Percentiles rank a stretch among this genome's conserved stretches.
Evolutionary conservation across 2,797 vertebrate genomes (phyloP).

Genomic region (Tapirus indicus): DNA sequence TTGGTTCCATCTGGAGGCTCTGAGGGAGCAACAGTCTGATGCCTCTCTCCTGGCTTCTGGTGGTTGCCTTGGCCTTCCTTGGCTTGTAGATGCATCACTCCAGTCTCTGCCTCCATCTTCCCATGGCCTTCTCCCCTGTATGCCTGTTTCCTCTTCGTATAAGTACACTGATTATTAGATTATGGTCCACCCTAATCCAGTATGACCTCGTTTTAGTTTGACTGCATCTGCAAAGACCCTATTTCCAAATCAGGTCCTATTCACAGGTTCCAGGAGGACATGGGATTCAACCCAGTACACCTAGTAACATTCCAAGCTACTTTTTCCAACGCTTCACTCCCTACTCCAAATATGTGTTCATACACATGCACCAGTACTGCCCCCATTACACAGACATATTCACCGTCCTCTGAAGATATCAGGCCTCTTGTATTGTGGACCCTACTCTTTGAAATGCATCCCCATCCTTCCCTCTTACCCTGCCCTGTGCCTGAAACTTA

Average conservation of each 20-base stretch:
- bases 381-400: not conserved
- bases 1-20: not conserved
- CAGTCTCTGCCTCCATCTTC: not conserved
- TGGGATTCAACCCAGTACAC: not conserved
- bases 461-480: not conserved
- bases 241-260: not conserved
- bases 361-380: too few relatives aligned
- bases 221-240: not conserved
- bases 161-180: not conserved
- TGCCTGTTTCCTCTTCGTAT: not conserved
- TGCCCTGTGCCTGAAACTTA: not conserved
- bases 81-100: fast-evolving
- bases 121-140: not conserved
- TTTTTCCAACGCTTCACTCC: not conserved
- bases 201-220: not conserved
- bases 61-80: not conserved
- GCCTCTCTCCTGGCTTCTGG: not conserved
- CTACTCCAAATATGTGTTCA: not conserved
- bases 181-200: not conserved
- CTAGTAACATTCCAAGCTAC: not conserved
- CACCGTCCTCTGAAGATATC: not conserved
- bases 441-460: not conserved
- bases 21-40: not conserved
- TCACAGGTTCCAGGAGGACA: not conserved
- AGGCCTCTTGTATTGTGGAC: not conserved